Conservation (phyloP, 1,140 invertebrate genomes). For the Globodera rostochiensis region DNA sequence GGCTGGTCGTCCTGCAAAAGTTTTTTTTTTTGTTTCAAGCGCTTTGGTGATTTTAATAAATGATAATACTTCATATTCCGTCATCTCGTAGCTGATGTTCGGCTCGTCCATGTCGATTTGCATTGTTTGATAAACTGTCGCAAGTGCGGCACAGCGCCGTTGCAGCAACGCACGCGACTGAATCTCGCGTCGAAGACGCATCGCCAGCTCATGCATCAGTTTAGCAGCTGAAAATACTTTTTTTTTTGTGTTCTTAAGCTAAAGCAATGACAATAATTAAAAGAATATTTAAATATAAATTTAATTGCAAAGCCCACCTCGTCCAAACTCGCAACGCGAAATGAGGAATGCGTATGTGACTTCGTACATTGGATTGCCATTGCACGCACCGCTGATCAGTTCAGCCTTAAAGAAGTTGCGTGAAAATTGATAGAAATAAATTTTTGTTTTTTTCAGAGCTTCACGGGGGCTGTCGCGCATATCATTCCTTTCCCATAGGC, state of each 20-base stretch:
- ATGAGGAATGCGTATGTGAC: slow-evolving; percentile 53
- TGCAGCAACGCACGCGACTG: slow-evolving; percentile 44
- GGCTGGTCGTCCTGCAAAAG: not conserved
- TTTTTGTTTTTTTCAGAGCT: no score
- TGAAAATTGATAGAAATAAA: not conserved
- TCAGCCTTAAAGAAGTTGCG: not conserved
- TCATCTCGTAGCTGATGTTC: slow-evolving; percentile 2
- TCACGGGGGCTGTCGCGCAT: no score
- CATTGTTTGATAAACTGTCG: slow-evolving; percentile 44
- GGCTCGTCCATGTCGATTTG: slow-evolving; percentile 30
- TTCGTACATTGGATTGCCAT: slow-evolving; percentile 38
- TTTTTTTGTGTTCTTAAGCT: not conserved
- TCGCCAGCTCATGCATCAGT: slow-evolving; percentile 38
- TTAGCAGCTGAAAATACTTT: slow-evolving; percentile 36
- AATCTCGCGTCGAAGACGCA: slow-evolving; percentile 36
- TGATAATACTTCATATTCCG: not conserved
- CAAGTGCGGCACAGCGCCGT: slow-evolving; percentile 34
- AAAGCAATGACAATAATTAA: not conserved
- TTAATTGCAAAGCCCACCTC: slow-evolving; percentile 17
- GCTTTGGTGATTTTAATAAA: no score
- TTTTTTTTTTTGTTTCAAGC: no score
- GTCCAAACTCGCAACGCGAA: slow-evolving; percentile 41
- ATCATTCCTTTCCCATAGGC: no score
- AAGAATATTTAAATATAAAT: no score
- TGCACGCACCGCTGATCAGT: not conserved